A percentile compares a stretch with the other conserved stretches of the same genome.
Conservation (phyloP, 2,888 invertebrate genomes). For the Agrypnus murinus region DNA sequence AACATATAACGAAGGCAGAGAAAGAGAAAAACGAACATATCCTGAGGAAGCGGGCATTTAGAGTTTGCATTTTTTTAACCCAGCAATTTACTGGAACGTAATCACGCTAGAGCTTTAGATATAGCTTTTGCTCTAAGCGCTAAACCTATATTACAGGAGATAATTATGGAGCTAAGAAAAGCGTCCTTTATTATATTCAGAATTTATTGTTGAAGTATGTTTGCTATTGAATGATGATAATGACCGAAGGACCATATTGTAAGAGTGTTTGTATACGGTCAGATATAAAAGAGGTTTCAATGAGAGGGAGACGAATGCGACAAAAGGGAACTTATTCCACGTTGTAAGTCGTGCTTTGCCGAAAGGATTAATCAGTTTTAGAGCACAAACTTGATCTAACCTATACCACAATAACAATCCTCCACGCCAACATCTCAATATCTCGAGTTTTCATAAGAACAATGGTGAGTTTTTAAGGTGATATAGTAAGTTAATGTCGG, state of each 20-base stretch:
- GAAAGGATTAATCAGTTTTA: constrained; percentile 49
- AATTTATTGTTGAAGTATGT: too few species aligned
- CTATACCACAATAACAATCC: constrained; percentile 49
- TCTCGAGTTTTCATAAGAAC: constrained; percentile 42
- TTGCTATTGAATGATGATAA: too few species aligned
- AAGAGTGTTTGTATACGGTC: too few species aligned
- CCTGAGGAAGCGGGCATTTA: constrained; percentile 48
- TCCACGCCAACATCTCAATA: constrained; percentile 46
- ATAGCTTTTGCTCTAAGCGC: constrained; percentile 30
- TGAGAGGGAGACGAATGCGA: too few species aligned
- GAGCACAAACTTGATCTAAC: constrained; percentile 43
- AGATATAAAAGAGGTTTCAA: too few species aligned
- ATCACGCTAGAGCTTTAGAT: constrained; percentile 46
- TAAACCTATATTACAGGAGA: constrained; percentile 31
- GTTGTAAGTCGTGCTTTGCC: constrained; percentile 43
- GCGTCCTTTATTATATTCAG: neutral
- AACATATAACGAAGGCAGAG: constrained; percentile 30
- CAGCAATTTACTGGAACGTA: constrained; percentile 42
- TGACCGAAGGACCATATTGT: too few species aligned
- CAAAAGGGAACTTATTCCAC: too few species aligned
- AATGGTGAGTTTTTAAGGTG: constrained; percentile 51
- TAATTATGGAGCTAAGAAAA: neutral
- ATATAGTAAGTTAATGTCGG: constrained; percentile 54
- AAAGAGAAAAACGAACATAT: constrained; percentile 38
- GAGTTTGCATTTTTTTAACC: constrained; percentile 33